Evolutionary conservation across 2,113 vertebrate species (phyloP).

Genomic region (Apteryx mantelli): DNA sequence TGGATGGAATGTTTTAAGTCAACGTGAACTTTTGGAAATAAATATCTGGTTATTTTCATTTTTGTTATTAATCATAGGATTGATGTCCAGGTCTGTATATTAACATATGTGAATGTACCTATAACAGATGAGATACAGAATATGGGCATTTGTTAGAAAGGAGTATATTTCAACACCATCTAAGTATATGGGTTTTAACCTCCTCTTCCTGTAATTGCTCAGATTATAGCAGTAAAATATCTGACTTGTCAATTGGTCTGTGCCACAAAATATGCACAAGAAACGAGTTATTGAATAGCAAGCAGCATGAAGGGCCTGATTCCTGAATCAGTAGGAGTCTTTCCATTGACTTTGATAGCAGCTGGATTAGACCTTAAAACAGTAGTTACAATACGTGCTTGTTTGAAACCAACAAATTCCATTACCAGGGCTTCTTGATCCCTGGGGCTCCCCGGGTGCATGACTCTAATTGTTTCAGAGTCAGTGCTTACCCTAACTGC

Average conservation of each 20-base stretch:
- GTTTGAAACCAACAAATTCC: slow-evolving; percentile 45
- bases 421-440: slow-evolving; percentile 33
- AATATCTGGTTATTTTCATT: slow-evolving; percentile 72
- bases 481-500: not conserved
- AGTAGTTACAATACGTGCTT: slow-evolving; percentile 33
- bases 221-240: slow-evolving; percentile 32
- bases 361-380: slow-evolving; percentile 35
- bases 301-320: not conserved
- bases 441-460: not conserved
- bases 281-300: slow-evolving; percentile 14
- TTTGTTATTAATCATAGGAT: slow-evolving; percentile 52
- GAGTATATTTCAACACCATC: slow-evolving; percentile 45
- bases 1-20: slow-evolving; percentile 68
- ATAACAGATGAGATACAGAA: slow-evolving; percentile 60
- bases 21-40: slow-evolving; percentile 61
- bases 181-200: slow-evolving; percentile 5
- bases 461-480: not conserved
- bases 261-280: not conserved
- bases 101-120: slow-evolving; percentile 11
- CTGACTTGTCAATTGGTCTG: not conserved
- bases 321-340: not conserved
- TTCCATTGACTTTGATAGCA: slow-evolving; percentile 19
- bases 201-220: slow-evolving; percentile 14
- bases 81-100: slow-evolving; percentile 20
- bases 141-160: slow-evolving; percentile 45